Evolutionary conservation across 2,888 invertebrate species (phyloP), one percentile per base, ranked within the genome.

Genomic region (Ennomos fuscantarius): DNA sequence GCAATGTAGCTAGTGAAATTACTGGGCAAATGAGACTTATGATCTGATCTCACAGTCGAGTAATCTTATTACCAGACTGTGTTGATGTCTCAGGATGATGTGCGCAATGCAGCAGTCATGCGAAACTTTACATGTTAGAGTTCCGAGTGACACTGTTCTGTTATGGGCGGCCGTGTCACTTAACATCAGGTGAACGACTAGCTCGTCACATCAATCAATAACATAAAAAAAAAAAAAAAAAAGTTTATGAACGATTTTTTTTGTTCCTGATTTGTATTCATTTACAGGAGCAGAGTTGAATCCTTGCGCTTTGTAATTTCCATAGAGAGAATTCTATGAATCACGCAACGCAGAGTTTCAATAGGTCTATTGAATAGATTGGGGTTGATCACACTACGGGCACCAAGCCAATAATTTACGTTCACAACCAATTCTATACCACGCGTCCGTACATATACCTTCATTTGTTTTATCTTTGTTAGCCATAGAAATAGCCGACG

Each of bases 361-460:
- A 65, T 65, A 54, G 57, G 51, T 63, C 57, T 60, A 56, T 59
- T 63, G 57, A 65, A 65, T 67, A 54, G 61, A 62, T 55, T 48
- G 55, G 55, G 61, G 57, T 55, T 62, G 61, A 63, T 65, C 59
- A 60, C 48, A 49, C 44, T 45, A 46, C 52, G 61, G 65, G 61
- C 63, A 63, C 40, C 55, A 55, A 48, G 62, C 65, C 65, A 67
- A 67, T 63, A 64, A 67, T 58, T 63, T 55, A 67, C 57, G 61
- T 41, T 51, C 41, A 45, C 61, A 61, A 59, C 55, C 48, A 51
- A 58, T 60, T 46, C 42, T 48, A 41, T 42, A 40, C 48, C 43
- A 13, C 36, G 40, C 52, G 32, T 55, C 40, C 35, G 15, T n/a
- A 13, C 15, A 8, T 32, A n/a, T 3, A 45, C 35, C 33, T 36